These are phyloP conservation scores for Euplagia quadripunctaria DNA, from an alignment of 2,888 invertebrate species.

Conservation along the genomic window DNA sequence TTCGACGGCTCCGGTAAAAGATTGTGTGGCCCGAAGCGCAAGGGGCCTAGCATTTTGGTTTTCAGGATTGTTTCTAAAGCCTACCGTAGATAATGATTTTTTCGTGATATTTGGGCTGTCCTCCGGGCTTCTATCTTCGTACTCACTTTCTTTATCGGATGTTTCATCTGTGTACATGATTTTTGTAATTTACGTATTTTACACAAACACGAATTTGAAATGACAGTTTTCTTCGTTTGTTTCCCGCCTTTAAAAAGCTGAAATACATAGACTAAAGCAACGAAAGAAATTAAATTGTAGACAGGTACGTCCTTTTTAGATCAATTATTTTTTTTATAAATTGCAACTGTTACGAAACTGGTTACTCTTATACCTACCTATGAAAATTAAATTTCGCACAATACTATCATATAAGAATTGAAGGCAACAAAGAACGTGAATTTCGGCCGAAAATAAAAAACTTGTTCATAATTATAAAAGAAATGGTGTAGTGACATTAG, in stretches of 20 bases:
- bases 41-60: constrained; percentile 74
- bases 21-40: constrained; percentile 80
- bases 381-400: neutral
- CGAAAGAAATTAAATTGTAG: neutral
- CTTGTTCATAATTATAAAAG: no score
- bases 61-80: constrained; percentile 74
- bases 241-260: constrained; percentile 51
- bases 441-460: no score
- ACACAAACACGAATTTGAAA: constrained; percentile 55
- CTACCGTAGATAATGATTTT: constrained; percentile 80
- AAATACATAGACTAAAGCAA: constrained; percentile 3
- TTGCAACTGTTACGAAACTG: neutral
- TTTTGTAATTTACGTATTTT: constrained; percentile 48
- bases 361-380: neutral
- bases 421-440: neutral
- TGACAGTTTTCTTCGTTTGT: constrained; percentile 65
- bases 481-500: no score
- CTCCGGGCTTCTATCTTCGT: constrained; percentile 72
- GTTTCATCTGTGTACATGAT: constrained; percentile 81
- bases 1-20: constrained; percentile 79
- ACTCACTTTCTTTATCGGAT: constrained; percentile 81
- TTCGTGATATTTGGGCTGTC: constrained; percentile 76
- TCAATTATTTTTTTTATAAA: neutral
- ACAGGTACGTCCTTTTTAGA: neutral
- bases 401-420: neutral